These are phyloP conservation scores for Anarsia innoxiella DNA, from an alignment of 2,888 invertebrate species.

Conservation along the genomic window DNA sequence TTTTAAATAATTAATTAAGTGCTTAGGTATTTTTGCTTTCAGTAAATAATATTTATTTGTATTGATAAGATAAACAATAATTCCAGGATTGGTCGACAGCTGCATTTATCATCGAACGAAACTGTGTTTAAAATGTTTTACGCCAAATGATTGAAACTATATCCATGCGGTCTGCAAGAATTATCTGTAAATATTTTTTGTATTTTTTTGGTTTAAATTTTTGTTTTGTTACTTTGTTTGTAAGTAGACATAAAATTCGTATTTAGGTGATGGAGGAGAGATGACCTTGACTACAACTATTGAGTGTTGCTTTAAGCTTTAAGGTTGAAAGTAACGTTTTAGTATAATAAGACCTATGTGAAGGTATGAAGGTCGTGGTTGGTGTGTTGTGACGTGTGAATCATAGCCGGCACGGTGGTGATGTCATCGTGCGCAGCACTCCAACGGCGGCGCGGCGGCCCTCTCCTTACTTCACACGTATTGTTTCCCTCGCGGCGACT, in stretches of 20 bases:
- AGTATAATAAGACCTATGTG: neutral
- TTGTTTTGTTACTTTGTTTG: neutral
- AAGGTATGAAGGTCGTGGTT: neutral
- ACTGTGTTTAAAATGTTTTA: constrained; percentile 1
- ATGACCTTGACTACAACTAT: constrained; percentile 2
- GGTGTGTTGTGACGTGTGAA: neutral
- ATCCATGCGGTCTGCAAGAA: constrained; percentile 1
- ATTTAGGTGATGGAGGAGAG: neutral
- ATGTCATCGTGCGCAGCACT: too few species aligned
- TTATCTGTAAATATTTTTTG: constrained; percentile 4
- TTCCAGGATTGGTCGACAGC: constrained; percentile 6
- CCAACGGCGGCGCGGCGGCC: constrained; percentile 9
- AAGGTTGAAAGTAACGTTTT: too few species aligned
- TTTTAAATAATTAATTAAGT: neutral
- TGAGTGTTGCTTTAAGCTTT: too few species aligned
- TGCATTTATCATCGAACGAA: constrained; percentile 5
- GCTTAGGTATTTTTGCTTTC: neutral
- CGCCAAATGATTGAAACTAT: neutral
- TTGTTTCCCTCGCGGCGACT: neutral
- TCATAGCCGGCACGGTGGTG: constrained; percentile 1
- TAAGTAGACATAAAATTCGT: neutral
- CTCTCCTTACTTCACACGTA: neutral
- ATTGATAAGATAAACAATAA: constrained; percentile 5
- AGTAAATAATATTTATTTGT: neutral
- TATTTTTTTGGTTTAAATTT: neutral